Percentiles rank a stretch among this genome's conserved stretches.
Conservation (phyloP, 2,888 invertebrate species). For the Drepana falcataria region DNA sequence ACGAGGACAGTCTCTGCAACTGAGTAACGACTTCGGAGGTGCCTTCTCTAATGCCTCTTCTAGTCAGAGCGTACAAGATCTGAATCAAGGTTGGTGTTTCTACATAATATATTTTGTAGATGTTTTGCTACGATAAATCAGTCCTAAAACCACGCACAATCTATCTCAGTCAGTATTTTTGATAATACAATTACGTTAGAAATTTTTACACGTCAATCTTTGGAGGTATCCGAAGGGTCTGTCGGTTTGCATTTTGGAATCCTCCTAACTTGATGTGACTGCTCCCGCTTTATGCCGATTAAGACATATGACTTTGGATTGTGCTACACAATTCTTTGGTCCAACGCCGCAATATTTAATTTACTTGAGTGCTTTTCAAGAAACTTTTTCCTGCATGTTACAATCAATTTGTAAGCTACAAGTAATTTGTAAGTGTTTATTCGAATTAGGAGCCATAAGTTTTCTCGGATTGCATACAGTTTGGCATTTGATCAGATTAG, state of each 20-base stretch:
- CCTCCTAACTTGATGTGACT: conserved; percentile 61
- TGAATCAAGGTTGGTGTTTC: conserved; percentile 80
- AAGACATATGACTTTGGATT: conserved; percentile 71
- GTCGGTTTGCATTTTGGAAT: conserved; percentile 54
- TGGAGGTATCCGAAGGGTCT: conserved; percentile 49
- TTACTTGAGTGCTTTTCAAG: conserved; percentile 74
- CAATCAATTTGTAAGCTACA: conserved; percentile 1
- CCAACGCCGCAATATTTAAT: conserved; percentile 72
- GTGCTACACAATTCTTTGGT: conserved; percentile 51
- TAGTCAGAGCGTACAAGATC: conserved; percentile 88
- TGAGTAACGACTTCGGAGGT: conserved; percentile 82
- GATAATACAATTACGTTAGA: conserved; percentile 35
- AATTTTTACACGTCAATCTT: conserved; percentile 52
- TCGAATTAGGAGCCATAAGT: conserved; percentile 46
- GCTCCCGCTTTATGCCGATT: conserved; percentile 71
- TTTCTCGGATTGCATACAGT: conserved; percentile 31
- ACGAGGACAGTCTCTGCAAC: conserved; percentile 80
- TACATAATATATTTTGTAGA: neutral
- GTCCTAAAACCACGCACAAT: neutral
- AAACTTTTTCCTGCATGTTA: conserved; percentile 63
- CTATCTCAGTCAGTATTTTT: conserved; percentile 9
- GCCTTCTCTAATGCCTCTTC: conserved; percentile 89
- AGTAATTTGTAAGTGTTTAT: conserved; percentile 73
- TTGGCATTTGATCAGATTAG: conserved; percentile 32
- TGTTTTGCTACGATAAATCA: neutral